Conservation (phyloP, 2,888 invertebrate species). For the Macrosoma leucophasiata region DNA sequence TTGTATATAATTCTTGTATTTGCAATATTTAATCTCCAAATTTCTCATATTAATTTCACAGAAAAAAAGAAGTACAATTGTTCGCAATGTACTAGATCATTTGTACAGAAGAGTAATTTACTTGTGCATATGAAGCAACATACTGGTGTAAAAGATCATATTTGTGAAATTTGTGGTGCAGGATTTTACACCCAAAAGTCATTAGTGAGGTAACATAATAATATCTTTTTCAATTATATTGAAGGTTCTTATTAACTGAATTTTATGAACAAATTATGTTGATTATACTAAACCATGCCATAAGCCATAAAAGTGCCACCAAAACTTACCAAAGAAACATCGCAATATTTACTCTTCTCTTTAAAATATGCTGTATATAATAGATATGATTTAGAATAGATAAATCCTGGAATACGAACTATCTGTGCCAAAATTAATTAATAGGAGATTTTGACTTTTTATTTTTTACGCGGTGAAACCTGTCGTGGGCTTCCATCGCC, state of each 20-base stretch:
- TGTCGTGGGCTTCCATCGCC: no score
- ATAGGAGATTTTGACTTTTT: no score
- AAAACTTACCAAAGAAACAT: no score
- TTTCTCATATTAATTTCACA: constrained; percentile 29
- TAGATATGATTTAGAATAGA: no score
- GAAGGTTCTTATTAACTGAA: constrained; percentile 1
- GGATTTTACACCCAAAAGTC: constrained; percentile 70
- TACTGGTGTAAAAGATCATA: constrained; percentile 65
- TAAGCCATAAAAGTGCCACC: no score
- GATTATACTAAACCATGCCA: no score
- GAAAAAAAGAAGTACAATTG: constrained; percentile 69
- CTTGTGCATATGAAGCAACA: constrained; percentile 62
- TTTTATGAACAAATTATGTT: no score
- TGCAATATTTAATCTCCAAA: background rate
- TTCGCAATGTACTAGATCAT: constrained; percentile 58
- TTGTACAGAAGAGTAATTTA: constrained; percentile 62
- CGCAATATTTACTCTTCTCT: no score
- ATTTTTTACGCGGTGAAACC: no score
- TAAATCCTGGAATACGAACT: no score
- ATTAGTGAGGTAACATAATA: constrained; percentile 50
- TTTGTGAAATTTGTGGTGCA: constrained; percentile 70
- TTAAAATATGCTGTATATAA: no score
- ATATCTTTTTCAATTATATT: background rate
- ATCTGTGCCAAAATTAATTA: no score
- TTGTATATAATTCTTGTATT: constrained; percentile 3